Evolutionary conservation across 1,140 invertebrate species (phyloP), one percentile per base, ranked within the genome.

Genomic region (Brachionus rotundiformis): DNA sequence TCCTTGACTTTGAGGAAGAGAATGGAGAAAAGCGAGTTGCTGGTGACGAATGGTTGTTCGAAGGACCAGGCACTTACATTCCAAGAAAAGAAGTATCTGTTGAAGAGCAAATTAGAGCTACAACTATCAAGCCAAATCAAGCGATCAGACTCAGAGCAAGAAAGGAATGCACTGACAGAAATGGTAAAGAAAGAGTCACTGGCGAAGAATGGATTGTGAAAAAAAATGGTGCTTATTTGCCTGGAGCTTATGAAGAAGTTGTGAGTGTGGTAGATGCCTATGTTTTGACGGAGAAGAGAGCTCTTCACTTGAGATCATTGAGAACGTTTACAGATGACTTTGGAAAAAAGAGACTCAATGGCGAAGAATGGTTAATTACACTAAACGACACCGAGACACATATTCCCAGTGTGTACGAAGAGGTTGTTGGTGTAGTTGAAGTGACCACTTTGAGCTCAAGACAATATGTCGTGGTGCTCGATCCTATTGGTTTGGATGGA

Each of bases 171-270:
- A 85, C 84, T 39, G 89, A 90, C 83, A 81, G 89, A 31, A 84
- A 88, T 31, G 88, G 88, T 5, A 84, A 84, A 6, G 63, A 82
- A 6, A 81, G 89, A 29, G 89, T 90, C 0, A 88, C 88, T 27
- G 89, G 88, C 6, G 89, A 90, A 83, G 89, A 90, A 84, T 90
- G 89, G 89, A 83, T 90, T 27, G 87, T 89, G 0, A 88, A 88
- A 82, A 86, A 88, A 82, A 86, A 84, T 27, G 90, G 90, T 63
- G 88, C 90, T 16, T 90, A 90, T 83, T 84, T 90, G 19, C 89
- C 90, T 10, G 88, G 87, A 19, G 90, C 87, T n/a, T 89, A 89
- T 82, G 90, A 90, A 83, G 88, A 89, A 84, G 87, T 90, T 16
- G 86, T 90, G 0, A 86, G 88, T 82, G 83, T 88, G 39, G 88